These are phyloP conservation scores for Prionace glauca DNA, from an alignment of 2,797 vertebrate genomes.

Conservation along the genomic window DNA sequence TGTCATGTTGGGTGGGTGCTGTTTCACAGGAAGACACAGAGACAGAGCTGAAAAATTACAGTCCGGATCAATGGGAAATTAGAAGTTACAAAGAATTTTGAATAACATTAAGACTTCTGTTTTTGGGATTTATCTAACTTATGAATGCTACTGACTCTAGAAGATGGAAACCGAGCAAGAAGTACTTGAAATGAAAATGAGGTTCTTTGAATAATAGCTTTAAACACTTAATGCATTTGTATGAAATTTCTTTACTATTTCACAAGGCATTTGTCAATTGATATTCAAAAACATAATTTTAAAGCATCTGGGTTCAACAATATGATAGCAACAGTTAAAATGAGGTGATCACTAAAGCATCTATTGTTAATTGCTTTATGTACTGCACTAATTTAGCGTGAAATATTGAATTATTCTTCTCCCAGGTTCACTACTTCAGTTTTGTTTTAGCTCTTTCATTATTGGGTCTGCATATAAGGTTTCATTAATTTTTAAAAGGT, in stretches of 20 bases:
- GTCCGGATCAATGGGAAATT: background rate
- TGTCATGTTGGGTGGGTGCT: constrained; percentile 38
- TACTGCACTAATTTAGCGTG: background rate
- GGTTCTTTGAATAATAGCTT: background rate
- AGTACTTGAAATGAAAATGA: background rate
- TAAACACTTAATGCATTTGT: background rate
- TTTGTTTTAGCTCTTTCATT: background rate
- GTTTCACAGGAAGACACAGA: background rate
- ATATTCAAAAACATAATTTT: background rate
- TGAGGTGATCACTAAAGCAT: background rate
- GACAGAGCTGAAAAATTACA: background rate
- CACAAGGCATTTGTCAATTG: background rate
- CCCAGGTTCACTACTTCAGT: background rate
- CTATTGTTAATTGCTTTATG: background rate
- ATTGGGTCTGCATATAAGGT: background rate
- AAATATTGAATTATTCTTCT: background rate
- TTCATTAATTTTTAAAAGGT: background rate
- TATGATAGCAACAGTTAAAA: background rate
- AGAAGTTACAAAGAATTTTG: background rate
- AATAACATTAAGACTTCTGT: background rate
- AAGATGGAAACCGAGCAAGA: background rate
- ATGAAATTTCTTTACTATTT: background rate
- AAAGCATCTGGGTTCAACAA: background rate
- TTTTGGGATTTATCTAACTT: background rate
- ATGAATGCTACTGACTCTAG: background rate